Evolutionary conservation across 2,797 vertebrate species (phyloP), one percentile per base, ranked within the genome.

Genomic region (Neosalanx taihuensis): DNA sequence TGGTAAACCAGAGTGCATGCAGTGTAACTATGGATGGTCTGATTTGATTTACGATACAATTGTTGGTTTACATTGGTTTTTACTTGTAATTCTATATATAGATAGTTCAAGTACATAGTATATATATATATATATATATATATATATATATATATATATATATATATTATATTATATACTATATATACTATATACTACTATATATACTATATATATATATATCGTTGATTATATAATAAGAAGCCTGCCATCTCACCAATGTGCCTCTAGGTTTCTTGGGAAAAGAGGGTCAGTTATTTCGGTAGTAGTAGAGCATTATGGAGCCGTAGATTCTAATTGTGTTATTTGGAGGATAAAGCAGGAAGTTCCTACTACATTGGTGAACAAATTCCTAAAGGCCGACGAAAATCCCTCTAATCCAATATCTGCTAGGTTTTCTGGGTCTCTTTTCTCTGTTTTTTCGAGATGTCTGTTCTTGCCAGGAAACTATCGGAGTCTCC

Each of bases 401-500:
- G 31, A 62, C 68, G 59, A 71, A 79, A 85, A 84, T 81, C 71
- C 76, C 67, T 71, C 81, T 81, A 86, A 89, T 85, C 78, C 75
- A 58, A 84, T 87, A 87, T 81, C 80, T 75, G 77, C 82, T 64
- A 69, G 74, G 74, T 72, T 75, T 78, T 67, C 63, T 20, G 31
- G 13, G 69, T 71, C 70, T 75, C 82, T 30, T 30, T 61, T 29
- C 59, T 31, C 12, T 61, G 26, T 15, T 30, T 17, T 80, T 46
- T 66, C 70, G 69, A 86, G 79, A 65, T 74, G 69, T 90, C 83
- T 79, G 26, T 84, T 89, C 76, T 77, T 87, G 80, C 86, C 86
- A 81, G 86, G 78, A 90, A 89, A 87, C 85, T 76, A 79, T 87
- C 75, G 33, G 77, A 81, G 78, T 88, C 78, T 76, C 64, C 86